Base-by-base conservation (phyloP, 1,140 invertebrate species). In the Achroia grisella region DNA sequence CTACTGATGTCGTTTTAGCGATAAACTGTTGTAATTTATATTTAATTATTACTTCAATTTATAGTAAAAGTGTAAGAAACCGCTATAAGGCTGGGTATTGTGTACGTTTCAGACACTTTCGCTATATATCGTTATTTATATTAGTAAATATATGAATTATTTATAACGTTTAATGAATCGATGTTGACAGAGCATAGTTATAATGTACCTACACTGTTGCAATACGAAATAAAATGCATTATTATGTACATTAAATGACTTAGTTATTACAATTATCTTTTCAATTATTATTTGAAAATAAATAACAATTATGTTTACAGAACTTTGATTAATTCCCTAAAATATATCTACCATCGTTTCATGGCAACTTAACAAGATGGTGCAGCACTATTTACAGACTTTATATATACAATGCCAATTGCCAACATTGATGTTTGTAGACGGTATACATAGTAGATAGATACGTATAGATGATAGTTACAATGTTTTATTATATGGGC, bases 211-310 rank as follows among this genome's bases (percentile, higher is more conserved):
- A 44, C 40, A 48, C 47, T 59, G 60, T 66, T 62, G 44, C 53
- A 49, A 62, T 49, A 60, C 40, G 31, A 49, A 64, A 58, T 66
- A 66, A 66, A 66, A 46, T 50, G 62, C 53, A 59, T 56, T 48
- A 46, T 45, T 54, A 46, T 59, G 56, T 48, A 52, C 43, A 47
- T 6, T 35, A 8, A 39, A 37, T 37, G 40, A 46, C 44, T 46
- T 43, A 39, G 23, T 40, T 40, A 40, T 40, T 40, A 40, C 28
- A 40, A 10, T 0, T 28, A 29, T 40, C 23, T 40, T 29, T 40
- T 40, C n/a, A 29, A 11, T 27, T 39, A 23, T 35, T 39, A 23
- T 23, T 23, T 39, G 17, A 23, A 23, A 39, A 39, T 39, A 39
- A 35, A 35, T 14, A 14, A 9, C 11, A 35, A 14, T 14, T 35